phyloP scores from a whole-genome alignment of 1,140 invertebrate genomes.

The Tetragonula clypearis region DNA sequence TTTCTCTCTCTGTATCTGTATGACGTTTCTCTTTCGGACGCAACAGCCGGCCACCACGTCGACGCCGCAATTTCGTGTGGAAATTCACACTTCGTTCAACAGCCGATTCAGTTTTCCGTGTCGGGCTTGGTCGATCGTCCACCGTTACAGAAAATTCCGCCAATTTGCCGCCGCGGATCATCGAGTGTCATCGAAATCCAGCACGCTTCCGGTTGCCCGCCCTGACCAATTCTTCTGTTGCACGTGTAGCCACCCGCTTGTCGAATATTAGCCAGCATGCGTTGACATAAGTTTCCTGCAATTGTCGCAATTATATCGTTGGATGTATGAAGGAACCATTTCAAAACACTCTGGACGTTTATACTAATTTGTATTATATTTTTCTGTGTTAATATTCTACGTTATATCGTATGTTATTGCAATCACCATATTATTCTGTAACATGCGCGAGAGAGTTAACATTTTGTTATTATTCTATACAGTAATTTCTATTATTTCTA shows the following conservation, averaged over 20 bases:
- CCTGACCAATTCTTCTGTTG: background rate
- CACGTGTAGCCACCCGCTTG: slow-evolving; percentile 27
- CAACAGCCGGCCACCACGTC: background rate
- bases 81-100: slow-evolving; percentile 14
- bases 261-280: slow-evolving; percentile 26
- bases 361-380: background rate
- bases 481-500: too few species aligned
- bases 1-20: background rate
- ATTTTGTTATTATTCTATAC: too few species aligned
- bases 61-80: background rate
- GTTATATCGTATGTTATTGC: too few species aligned
- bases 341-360: too few species aligned
- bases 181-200: slow-evolving; percentile 44
- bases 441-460: too few species aligned
- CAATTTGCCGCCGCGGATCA: slow-evolving; percentile 21
- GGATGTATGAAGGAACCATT: too few species aligned
- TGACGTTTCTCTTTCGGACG: background rate
- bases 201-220: slow-evolving; percentile 20
- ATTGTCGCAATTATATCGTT: background rate
- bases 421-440: too few species aligned
- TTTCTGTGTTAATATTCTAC: too few species aligned
- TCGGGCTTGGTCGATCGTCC: background rate
- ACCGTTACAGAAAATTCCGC: background rate
- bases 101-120: background rate
- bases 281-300: background rate